Conservation (phyloP, 2,797 vertebrate species). For the Amphiprion clarkii region DNA sequence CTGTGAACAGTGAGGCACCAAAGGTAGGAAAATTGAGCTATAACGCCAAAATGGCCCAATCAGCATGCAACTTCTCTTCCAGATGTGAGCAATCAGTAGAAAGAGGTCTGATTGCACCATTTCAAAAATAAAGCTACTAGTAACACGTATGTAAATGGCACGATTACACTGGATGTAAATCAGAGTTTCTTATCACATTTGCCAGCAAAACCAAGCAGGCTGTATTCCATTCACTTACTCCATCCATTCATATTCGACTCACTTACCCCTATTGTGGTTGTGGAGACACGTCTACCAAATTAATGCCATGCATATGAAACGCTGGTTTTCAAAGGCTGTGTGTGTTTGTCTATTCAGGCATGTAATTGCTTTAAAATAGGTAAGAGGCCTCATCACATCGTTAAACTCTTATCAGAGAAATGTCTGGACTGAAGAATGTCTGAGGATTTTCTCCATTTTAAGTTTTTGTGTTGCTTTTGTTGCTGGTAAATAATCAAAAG, state of each 20-base stretch:
- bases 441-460: not conserved
- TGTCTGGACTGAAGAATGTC: not conserved
- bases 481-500: not conserved
- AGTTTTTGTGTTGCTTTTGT: not conserved
- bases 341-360: not conserved
- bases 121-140: not conserved
- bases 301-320: not conserved
- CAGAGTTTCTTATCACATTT: conserved; percentile 9
- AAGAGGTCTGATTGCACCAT: conserved; percentile 15
- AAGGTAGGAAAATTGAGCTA: not conserved
- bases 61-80: conserved; percentile 8
- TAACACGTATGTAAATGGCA: conserved; percentile 39
- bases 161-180: conserved; percentile 22
- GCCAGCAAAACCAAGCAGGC: conserved; percentile 1
- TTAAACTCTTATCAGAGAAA: conserved; percentile 3
- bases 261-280: not conserved
- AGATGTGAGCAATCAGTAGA: conserved; percentile 14
- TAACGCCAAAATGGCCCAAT: conserved; percentile 22
- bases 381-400: not conserved
- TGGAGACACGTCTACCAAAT: conserved; percentile 3
- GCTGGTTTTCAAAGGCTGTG: not conserved
- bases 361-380: conserved; percentile 10
- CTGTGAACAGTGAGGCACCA: not conserved
- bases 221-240: conserved; percentile 1
- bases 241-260: not conserved